These are phyloP conservation scores for Melanotaenia pygmaea DNA, from an alignment of 2,797 vertebrate genomes.

Conservation along the genomic window DNA sequence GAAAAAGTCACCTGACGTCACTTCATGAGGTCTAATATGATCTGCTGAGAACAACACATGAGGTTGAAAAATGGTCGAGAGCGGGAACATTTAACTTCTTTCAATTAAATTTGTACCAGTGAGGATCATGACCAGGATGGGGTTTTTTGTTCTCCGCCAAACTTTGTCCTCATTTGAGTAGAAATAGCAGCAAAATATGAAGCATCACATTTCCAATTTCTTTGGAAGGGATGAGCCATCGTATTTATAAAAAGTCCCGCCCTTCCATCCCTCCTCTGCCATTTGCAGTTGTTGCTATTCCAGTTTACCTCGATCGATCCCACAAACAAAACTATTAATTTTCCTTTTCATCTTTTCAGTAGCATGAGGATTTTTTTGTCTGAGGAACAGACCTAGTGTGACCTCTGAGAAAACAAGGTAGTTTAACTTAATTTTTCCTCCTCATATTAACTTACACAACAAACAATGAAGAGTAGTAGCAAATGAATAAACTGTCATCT, in stretches of 20 bases:
- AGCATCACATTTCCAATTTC: conserved; percentile 17
- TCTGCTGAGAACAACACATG: conserved; percentile 31
- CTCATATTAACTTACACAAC: conserved; percentile 29
- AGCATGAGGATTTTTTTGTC: conserved; percentile 15
- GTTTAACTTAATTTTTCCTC: conserved; percentile 27
- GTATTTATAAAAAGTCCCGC: not conserved
- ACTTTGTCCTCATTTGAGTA: conserved; percentile 10
- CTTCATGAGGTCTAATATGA: conserved; percentile 29
- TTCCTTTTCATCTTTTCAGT: conserved; percentile 32
- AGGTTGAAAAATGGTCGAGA: conserved; percentile 14
- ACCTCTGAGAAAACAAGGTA: conserved; percentile 31
- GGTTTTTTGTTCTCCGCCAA: conserved; percentile 38
- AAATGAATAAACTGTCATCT: conserved; percentile 42
- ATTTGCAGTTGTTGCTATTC: conserved; percentile 47
- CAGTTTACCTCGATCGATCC: conserved; percentile 34
- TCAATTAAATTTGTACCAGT: conserved; percentile 24
- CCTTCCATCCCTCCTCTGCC: conserved; percentile 30
- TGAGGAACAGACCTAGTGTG: conserved; percentile 12
- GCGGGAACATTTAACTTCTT: conserved; percentile 5
- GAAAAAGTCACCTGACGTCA: conserved; percentile 43
- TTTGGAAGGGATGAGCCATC: not conserved
- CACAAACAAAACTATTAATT: conserved; percentile 18
- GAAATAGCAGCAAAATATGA: conserved; percentile 34
- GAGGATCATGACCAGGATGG: conserved; percentile 22
- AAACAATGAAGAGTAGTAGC: conserved; percentile 31